Evolutionary conservation across 2,888 invertebrate species (phyloP).

Genomic region (Zhuqinia jingwanae): DNA sequence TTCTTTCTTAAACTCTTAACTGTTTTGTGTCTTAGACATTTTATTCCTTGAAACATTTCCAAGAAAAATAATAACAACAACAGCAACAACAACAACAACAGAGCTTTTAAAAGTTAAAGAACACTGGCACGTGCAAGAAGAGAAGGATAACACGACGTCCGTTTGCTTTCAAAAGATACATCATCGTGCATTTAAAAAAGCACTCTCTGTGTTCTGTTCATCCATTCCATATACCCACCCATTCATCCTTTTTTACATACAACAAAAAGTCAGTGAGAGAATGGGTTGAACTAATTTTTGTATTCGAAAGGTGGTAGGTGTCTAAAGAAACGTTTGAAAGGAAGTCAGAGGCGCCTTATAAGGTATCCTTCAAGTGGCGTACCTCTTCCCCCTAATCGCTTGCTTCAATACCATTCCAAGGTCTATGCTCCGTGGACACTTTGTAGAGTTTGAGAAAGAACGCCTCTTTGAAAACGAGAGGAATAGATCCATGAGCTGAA

Average conservation of each 20-base stretch:
- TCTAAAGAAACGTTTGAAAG: conserved; percentile 66
- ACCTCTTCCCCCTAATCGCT: conserved; percentile 29
- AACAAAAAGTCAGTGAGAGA: too few species aligned
- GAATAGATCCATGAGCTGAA: conserved; percentile 33
- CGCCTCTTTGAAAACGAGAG: conserved; percentile 40
- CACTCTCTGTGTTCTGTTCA: background rate
- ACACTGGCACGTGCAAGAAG: conserved; percentile 59
- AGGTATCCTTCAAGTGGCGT: conserved; percentile 70
- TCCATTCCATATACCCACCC: conserved; percentile 1
- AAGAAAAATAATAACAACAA: background rate
- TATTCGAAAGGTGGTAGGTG: conserved; percentile 73
- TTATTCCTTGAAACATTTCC: background rate
- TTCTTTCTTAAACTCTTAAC: too few species aligned
- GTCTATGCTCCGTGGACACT: conserved; percentile 34
- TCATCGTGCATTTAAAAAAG: too few species aligned
- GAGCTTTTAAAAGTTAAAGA: background rate
- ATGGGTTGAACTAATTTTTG: conserved; percentile 58
- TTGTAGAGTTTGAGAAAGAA: conserved; percentile 20
- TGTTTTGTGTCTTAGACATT: too few species aligned
- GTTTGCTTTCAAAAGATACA: conserved; percentile 21
- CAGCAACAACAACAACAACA: too few species aligned
- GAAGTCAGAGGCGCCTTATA: conserved; percentile 75
- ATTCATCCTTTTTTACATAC: conserved; percentile 9
- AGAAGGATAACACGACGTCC: background rate
- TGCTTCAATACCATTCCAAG: conserved; percentile 43